Evolutionary conservation across 2,113 vertebrate species (phyloP), one percentile per base, ranked within the genome.

Genomic region (Brachypodius melanocephalos): DNA sequence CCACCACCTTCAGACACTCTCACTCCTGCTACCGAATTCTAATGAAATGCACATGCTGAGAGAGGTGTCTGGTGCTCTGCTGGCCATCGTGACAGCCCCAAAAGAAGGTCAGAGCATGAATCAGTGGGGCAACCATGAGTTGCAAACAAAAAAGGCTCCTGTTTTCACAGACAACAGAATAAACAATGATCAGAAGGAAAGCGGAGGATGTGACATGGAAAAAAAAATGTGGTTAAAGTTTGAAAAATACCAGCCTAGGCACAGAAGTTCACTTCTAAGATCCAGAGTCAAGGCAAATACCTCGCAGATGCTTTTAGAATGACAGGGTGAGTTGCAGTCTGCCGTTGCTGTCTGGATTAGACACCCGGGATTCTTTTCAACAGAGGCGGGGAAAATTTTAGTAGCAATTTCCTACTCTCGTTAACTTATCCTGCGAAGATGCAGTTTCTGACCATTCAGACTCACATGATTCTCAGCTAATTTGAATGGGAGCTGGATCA

Each of bases 171-270:
- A 93, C 54, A 1, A 72, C 84, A 87, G 82, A 93, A 96, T 78
- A 95, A 96, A 97, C 93, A 97, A 88, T 32, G 87, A 91, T 95
- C 94, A 88, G 95, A 96, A 96, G 91, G 83, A 93, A 97, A 91
- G 90, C 46, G 84, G 78, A 94, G 97, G 93, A 93, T 91, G 93
- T 90, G 94, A 96, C 82, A 91, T 1, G 6, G 72, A 78, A 89
- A 94, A 85, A 93, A 94, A 96, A 77, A 90, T 74, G 92, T 86
- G 90, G 95, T 96, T 95, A 78, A 91, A 84, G 88, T 75, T 92
- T 96, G 95, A 97, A 96, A 97, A 96, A 96, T 91, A 96, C 88
- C 90, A 96, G 90, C 90, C 75, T 96, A 93, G 62, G 93, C 96
- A 94, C 55, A 96, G 43, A 96, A 94, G 93, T 94, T 97, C 93